Evolutionary conservation across 1,140 invertebrate genomes (phyloP), one percentile per base, ranked within the genome.

Genomic region (Euschistus heros): DNA sequence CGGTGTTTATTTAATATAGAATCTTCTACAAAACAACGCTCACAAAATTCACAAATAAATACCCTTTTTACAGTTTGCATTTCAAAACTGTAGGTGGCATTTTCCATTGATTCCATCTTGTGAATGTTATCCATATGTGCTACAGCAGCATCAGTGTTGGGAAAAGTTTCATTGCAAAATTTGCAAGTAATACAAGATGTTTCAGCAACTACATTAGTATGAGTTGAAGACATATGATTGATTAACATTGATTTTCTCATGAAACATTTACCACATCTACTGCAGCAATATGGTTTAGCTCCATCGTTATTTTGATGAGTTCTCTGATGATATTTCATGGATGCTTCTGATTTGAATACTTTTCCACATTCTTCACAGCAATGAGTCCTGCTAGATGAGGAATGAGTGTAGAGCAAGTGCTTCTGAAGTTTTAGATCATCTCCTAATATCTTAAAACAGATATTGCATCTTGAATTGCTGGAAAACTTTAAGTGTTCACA

Each of bases 11-110:
- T 67, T 15, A 68, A 27, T 42, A 42, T 24, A 14, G 18, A 15
- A 10, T 55, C 22, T 50, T 64, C 52, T 14, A 66, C 47, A 30
- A 66, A 68, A 46, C 57, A 63, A 17, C 68, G 61, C 44, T 67
- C 66, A 63, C 69, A 70, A 64, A 65, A 70, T 60, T 70, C 69
- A 64, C 69, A 70, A 59, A 69, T 63, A 61, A 66, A 68, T 15
- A 69, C 42, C 27, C 57, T 27, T n/a, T 42, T 22, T 1, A 69
- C 63, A n/a, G 42, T 59, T 37, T 63, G 44, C 63, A 66, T 68
- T 62, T 69, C 65, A 59, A 64, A 66, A 46, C 24, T 17, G 4
- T 24, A 24, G 10, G 5, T 24, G 1, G 57, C 50, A 20, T 66
- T 60, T 15, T 66, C 62, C 13, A 33, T 60, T 27, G 57, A 62